A percentile compares a stretch with the other conserved stretches of the same genome.
phyloP scores from a whole-genome alignment of 1,140 invertebrate genomes.

The Parapsyche elsis region DNA sequence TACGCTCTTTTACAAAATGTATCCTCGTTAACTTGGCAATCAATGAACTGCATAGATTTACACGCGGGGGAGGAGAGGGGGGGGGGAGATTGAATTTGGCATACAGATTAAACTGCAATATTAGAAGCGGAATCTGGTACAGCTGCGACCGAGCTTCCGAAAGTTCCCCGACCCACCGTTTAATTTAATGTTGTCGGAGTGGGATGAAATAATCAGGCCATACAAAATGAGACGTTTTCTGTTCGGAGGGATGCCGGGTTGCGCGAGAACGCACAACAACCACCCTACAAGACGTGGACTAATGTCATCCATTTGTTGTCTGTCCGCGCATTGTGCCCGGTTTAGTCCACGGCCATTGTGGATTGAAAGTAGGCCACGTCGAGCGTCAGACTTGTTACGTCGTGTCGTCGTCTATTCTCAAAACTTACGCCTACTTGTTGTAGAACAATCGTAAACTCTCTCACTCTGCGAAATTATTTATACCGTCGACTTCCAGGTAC shows the following conservation, averaged over 20 bases:
- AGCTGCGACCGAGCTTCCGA: background rate
- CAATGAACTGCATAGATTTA: too few species aligned
- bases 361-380: background rate
- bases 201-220: background rate
- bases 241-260: background rate
- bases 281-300: constrained; percentile 47
- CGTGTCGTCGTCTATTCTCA: too few species aligned
- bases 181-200: background rate
- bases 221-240: constrained; percentile 2
- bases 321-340: constrained; percentile 5
- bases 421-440: too few species aligned
- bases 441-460: too few species aligned
- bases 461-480: too few species aligned
- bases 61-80: too few species aligned
- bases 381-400: background rate
- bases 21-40: too few species aligned
- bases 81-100: background rate
- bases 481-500: too few species aligned
- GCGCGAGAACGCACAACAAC: background rate
- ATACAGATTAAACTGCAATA: background rate
- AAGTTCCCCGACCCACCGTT: background rate
- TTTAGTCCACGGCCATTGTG: background rate
- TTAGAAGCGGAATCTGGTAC: background rate
- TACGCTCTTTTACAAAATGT: too few species aligned
- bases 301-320: constrained; percentile 50